Percentiles rank a stretch among this genome's conserved stretches.
Conservation (phyloP, 2,797 vertebrate species). For the Sebastes taczanowskii region DNA sequence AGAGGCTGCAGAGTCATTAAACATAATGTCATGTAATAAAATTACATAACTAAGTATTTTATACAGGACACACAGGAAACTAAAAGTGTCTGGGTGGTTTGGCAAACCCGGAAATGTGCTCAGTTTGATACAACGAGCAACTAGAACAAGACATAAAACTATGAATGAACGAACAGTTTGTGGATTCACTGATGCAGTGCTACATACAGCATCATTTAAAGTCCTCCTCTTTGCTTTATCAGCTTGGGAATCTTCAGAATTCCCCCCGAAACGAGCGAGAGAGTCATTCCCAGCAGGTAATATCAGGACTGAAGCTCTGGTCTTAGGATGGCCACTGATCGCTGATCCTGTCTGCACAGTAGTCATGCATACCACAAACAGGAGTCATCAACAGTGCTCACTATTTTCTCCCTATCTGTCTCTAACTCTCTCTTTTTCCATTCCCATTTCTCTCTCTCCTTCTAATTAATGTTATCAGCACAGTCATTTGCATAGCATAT, state of each 20-base stretch:
- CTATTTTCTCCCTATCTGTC: not conserved
- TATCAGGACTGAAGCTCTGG: constrained; percentile 25
- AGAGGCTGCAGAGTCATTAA: constrained; percentile 12
- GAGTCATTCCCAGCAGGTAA: constrained; percentile 27
- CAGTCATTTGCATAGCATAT: not conserved
- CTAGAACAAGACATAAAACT: not conserved
- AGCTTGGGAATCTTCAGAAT: constrained; percentile 13
- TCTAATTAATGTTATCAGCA: not conserved
- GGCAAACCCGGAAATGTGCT: not conserved
- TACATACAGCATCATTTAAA: not conserved
- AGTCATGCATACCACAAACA: constrained; percentile 38
- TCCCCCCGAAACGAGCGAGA: not conserved
- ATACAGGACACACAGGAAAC: not conserved
- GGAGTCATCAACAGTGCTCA: constrained; percentile 18
- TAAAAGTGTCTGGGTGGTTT: not conserved
- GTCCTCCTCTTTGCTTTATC: not conserved
- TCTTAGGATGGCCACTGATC: constrained; percentile 15
- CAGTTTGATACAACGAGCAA: not conserved
- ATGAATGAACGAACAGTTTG: not conserved
- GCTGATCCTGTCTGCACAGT: constrained; percentile 23
- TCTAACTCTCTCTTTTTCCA: not conserved
- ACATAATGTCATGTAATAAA: not conserved
- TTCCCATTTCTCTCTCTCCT: not conserved
- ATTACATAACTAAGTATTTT: not conserved
- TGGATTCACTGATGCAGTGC: not conserved